Evolutionary conservation across 2,888 invertebrate genomes (phyloP).

Genomic region (Archips xylosteana): DNA sequence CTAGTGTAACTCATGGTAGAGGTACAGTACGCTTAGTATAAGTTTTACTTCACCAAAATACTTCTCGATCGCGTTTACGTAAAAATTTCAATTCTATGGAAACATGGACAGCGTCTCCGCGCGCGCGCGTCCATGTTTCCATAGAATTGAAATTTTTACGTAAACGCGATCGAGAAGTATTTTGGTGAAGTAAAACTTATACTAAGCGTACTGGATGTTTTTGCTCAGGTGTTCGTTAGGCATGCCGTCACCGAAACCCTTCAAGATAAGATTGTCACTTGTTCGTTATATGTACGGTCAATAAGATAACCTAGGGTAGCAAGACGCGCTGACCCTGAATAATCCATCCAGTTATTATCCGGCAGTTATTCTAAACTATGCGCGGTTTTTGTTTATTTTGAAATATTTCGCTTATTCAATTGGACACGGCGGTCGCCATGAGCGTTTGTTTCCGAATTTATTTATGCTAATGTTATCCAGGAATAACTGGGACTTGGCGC

Average conservation of each 20-base stretch:
- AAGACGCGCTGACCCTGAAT: background rate
- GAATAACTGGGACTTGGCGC: slow-evolving; percentile 54
- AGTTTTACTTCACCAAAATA: too few species aligned
- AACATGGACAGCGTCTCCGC: too few species aligned
- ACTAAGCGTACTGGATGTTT: too few species aligned
- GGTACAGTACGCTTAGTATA: too few species aligned
- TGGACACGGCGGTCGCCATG: slow-evolving; percentile 18
- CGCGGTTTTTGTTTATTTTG: slow-evolving; percentile 1
- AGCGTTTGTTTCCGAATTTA: slow-evolving; percentile 58
- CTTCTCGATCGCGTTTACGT: too few species aligned
- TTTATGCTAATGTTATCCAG: slow-evolving; percentile 55
- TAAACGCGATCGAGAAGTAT: too few species aligned
- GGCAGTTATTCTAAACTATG: background rate
- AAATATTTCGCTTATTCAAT: slow-evolving; percentile 21
- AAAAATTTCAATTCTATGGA: too few species aligned
- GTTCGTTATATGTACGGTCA: background rate
- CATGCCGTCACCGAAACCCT: background rate
- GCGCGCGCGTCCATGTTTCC: too few species aligned
- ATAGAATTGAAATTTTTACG: too few species aligned
- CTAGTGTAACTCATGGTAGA: too few species aligned
- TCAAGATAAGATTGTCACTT: background rate
- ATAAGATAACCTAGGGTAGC: background rate
- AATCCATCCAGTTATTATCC: background rate
- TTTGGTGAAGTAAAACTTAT: too few species aligned
- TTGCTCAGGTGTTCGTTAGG: background rate